Percentiles rank a stretch among this genome's conserved stretches.
phyloP scores from a whole-genome alignment of 2,888 invertebrate species.

The Pandemis corylana region DNA sequence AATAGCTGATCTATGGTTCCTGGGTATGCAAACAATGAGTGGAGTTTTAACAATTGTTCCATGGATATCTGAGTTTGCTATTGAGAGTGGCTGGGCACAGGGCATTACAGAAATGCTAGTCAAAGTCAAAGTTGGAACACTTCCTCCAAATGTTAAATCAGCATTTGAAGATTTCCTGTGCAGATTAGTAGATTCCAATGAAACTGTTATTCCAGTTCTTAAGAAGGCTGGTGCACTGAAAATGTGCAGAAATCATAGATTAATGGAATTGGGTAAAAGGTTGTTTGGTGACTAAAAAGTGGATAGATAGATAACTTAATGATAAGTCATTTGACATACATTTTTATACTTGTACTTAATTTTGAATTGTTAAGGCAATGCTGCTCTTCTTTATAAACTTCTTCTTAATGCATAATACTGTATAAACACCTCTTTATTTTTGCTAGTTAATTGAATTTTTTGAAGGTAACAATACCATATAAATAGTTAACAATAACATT shows the following conservation, averaged over 20 bases:
- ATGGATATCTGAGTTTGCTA: constrained; percentile 95
- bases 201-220: constrained; percentile 89
- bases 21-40: constrained; percentile 97
- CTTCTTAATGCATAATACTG: constrained; percentile 39
- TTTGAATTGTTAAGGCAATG: constrained; percentile 30
- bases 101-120: constrained; percentile 93
- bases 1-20: constrained; percentile 95
- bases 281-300: constrained; percentile 91
- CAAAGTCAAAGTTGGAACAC: constrained; percentile 92
- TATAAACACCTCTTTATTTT: constrained; percentile 32
- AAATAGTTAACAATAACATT: constrained; percentile 24
- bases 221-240: constrained; percentile 93
- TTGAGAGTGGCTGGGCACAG: constrained; percentile 97
- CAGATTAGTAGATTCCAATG: constrained; percentile 92
- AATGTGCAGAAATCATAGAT: constrained; percentile 93
- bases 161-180: constrained; percentile 96
- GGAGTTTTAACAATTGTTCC: constrained; percentile 92
- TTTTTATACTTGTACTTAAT: constrained; percentile 45
- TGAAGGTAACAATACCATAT: constrained; percentile 33
- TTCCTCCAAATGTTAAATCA: constrained; percentile 93
- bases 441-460: constrained; percentile 32
- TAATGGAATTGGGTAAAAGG: constrained; percentile 95
- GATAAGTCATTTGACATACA: constrained; percentile 27
- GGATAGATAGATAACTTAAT: constrained; percentile 25
- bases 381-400: constrained; percentile 44